A percentile compares a stretch with the other conserved stretches of the same genome.
phyloP scores from a whole-genome alignment of 2,113 vertebrate genomes.

The Nanorana parkeri region DNA sequence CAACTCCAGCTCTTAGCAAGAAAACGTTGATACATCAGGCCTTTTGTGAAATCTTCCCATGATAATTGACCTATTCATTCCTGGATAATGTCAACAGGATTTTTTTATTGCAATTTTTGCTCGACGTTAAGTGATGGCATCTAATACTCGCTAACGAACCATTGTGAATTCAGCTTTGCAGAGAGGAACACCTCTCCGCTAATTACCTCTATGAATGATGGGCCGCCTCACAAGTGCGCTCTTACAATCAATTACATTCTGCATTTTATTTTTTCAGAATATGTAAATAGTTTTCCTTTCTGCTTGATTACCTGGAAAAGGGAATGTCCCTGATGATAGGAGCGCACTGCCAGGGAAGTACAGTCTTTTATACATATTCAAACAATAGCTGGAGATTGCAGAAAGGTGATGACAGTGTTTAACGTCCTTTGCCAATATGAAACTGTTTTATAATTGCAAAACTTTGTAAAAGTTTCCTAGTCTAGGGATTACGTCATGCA shows the following conservation, averaged over 20 bases:
- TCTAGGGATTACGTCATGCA: no score
- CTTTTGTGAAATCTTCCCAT: neutral
- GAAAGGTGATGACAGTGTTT: neutral
- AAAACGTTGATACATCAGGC: no score
- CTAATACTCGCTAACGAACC: constrained; percentile 67
- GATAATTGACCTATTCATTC: neutral
- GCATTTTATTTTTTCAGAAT: constrained; percentile 51
- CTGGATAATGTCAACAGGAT: no score
- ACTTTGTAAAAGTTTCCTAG: no score
- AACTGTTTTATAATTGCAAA: neutral
- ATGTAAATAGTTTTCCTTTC: constrained; percentile 10
- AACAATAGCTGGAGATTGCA: constrained; percentile 5
- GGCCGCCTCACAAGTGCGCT: constrained; percentile 63
- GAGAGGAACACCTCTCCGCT: constrained; percentile 65
- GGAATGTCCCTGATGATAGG: constrained; percentile 65
- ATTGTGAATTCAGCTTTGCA: constrained; percentile 66
- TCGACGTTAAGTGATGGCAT: neutral
- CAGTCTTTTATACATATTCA: neutral
- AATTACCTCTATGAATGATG: constrained; percentile 69
- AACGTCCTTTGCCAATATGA: neutral
- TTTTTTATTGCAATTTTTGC: no score
- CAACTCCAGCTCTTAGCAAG: no score
- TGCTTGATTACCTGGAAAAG: constrained; percentile 67
- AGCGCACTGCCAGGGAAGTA: constrained; percentile 35
- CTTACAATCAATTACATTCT: constrained; percentile 72